A percentile compares a stretch with the other conserved stretches of the same genome.
phyloP scores from a whole-genome alignment of 2,113 vertebrate genomes.

The Xyrauchen texanus region DNA sequence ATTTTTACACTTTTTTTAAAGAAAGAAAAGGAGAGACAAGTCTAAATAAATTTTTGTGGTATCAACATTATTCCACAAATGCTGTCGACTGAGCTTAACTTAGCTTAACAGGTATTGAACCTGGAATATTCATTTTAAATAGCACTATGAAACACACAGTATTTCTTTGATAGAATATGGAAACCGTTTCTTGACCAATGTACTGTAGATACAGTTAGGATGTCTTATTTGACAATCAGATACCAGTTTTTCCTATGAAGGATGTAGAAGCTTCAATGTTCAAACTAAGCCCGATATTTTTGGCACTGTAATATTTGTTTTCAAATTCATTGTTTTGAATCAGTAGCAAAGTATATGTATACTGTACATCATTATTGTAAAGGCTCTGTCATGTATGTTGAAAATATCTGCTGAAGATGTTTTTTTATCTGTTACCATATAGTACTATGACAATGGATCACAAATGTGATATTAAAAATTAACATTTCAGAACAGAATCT shows the following conservation, averaged over 20 bases:
- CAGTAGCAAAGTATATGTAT: neutral
- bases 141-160: neutral
- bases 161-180: neutral
- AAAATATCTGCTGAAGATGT: neutral
- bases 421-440: neutral
- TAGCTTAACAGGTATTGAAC: too few species aligned
- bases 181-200: neutral
- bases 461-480: neutral
- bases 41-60: too few species aligned
- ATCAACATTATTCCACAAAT: too few species aligned
- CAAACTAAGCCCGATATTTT: neutral
- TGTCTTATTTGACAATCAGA: neutral
- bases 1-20: too few species aligned
- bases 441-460: neutral
- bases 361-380: neutral
- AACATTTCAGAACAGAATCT: neutral
- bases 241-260: neutral
- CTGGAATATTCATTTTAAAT: neutral
- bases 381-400: neutral
- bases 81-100: too few species aligned
- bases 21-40: too few species aligned
- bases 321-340: neutral
- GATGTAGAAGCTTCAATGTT: neutral
- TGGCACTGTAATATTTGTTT: neutral
- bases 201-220: neutral